Conservation (phyloP, 1,140 invertebrate genomes). For the Euura saliciscinereae region DNA sequence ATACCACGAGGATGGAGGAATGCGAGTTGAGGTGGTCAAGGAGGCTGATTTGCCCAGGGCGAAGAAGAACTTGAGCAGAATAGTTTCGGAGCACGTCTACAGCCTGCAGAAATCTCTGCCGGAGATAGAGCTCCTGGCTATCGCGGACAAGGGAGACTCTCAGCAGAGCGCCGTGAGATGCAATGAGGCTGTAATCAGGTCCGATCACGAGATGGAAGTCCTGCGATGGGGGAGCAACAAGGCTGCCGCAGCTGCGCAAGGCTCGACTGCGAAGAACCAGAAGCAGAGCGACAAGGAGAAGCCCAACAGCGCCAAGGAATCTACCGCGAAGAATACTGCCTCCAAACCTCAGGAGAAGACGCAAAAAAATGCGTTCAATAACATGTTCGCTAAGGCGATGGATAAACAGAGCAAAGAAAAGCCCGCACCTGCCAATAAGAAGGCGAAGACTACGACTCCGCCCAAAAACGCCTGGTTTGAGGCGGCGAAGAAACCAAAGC, state of each 20-base stretch:
- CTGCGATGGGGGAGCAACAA: not conserved
- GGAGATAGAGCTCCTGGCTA: conserved; percentile 44
- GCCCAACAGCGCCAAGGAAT: not conserved
- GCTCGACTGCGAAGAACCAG: not conserved
- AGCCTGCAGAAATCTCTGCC: conserved; percentile 52
- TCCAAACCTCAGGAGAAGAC: not conserved
- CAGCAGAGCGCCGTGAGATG: conserved; percentile 50
- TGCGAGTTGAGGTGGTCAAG: conserved; percentile 50
- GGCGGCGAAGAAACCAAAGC: not conserved
- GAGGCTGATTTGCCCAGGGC: conserved; percentile 37
- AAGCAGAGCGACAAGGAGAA: too few species aligned
- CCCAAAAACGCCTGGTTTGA: not conserved
- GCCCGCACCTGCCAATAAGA: not conserved
- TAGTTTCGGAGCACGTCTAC: conserved; percentile 54
- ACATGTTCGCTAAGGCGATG: not conserved
- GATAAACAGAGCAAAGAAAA: not conserved
- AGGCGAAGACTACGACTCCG: not conserved
- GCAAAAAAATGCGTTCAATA: not conserved
- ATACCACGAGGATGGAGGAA: conserved; percentile 40
- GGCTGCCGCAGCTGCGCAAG: too few species aligned
- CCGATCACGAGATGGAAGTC: conserved; percentile 37
- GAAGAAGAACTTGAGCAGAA: conserved; percentile 45
- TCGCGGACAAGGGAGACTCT: conserved; percentile 38
- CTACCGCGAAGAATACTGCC: not conserved
- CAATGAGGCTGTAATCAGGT: conserved; percentile 36